Evolutionary conservation across 2,888 invertebrate genomes (phyloP), one percentile per base, ranked within the genome.

Genomic region (Cataglyphis albicans): DNA sequence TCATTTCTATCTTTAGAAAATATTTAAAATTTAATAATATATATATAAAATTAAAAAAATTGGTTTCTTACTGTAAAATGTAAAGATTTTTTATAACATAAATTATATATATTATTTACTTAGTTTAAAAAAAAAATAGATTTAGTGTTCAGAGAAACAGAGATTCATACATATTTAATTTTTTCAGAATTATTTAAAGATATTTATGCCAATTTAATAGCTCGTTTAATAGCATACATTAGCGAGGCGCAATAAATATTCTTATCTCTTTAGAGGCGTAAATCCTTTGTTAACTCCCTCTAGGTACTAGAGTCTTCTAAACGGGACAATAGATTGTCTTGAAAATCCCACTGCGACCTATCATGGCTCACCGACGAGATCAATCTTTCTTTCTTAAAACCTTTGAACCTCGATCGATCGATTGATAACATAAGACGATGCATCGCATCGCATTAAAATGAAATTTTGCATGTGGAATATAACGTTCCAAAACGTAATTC

Each of bases 261-360:
- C 86, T 87, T 89, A 89, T 87, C 87, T 89, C 83, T 84, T 84
- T 85, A 68, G 35, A 57, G 68, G 61, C 65, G 76, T 84, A 88
- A 90, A 90, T 86, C 78, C 84, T 44, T 57, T 29, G 67, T 59
- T 78, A 85, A 87, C 84, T 83, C 83, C 81, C 70, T 48, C 12
- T 18, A 74, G 82, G 38, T 82, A 74, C 55, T 72, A 64, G 57
- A 81, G 78, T 68, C 41, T 61, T 3, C 73, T 68, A 48, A 35
- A 38, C 59, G n/a, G 78, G 55, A 83, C 82, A 82, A 88, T 81
- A 63, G 81, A 87, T 87, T 55, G 81, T 74, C 44, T 57, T 48
- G 68, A 75, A 67, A 86, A 82, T 86, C 85, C 86, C 85, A 44
- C 67, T 32, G 64, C 74, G 84, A 85, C 55, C 70, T 74, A 85